Conservation (phyloP, 2,797 vertebrate species). For the Pangasius macronema region DNA sequence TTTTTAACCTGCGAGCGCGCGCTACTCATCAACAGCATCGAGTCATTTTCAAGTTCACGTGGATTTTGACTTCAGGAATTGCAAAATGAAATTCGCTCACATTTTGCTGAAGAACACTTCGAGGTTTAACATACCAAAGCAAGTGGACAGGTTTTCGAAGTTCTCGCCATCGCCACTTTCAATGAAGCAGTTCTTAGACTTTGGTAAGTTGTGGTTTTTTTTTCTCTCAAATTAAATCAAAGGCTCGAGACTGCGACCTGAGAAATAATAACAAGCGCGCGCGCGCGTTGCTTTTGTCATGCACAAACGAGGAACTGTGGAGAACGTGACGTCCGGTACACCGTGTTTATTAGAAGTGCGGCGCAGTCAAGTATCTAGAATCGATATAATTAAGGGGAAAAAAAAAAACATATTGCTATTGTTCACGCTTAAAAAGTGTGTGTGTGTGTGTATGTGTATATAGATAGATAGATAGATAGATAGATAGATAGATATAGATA, state of each 20-base stretch:
- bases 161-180: conserved; percentile 94
- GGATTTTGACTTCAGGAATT: conserved; percentile 9
- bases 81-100: conserved; percentile 80
- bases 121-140: conserved; percentile 74
- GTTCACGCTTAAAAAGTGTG: neutral
- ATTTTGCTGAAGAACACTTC: conserved; percentile 75
- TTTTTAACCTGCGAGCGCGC: neutral
- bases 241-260: neutral
- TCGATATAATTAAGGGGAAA: neutral
- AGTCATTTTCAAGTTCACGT: neutral
- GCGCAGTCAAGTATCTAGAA: neutral
- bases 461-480: no score
- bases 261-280: neutral
- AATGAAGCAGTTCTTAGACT: conserved; percentile 96
- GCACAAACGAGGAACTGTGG: no score
- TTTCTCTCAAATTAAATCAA: neutral
- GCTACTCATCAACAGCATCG: neutral
- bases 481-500: no score
- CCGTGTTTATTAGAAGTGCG: neutral
- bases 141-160: conserved; percentile 90
- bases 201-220: conserved; percentile 80
- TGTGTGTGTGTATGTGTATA: no score
- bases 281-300: no score
- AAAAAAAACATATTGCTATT: neutral
- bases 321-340: neutral